Evolutionary conservation across 2,797 vertebrate species (phyloP).

Genomic region (Macropus fuliginosus): DNA sequence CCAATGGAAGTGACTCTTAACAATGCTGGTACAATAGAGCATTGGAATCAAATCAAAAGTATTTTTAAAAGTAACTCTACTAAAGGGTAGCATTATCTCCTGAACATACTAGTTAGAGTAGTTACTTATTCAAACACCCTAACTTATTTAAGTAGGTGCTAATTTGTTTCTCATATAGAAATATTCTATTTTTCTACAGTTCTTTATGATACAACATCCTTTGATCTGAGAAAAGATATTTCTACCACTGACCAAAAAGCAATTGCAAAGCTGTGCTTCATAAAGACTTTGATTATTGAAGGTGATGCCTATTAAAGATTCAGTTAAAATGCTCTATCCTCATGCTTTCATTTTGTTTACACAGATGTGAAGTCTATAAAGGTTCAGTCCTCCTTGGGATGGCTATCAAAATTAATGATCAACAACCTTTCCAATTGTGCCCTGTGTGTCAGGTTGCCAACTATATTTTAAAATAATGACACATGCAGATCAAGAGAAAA

Average conservation of each 20-base stretch:
- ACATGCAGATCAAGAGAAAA: neutral
- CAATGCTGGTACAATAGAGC: neutral
- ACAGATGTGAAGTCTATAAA: neutral
- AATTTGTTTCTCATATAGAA: neutral
- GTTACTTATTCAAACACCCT: neutral
- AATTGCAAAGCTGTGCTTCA: neutral
- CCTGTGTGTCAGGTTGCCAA: neutral
- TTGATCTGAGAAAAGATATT: neutral
- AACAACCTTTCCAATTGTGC: neutral
- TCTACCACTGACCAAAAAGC: neutral
- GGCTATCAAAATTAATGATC: neutral
- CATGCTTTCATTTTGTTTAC: neutral
- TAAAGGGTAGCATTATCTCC: neutral
- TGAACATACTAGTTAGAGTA: neutral
- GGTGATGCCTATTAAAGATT: too few species aligned
- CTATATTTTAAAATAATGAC: conserved; percentile 27
- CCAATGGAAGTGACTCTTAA: neutral
- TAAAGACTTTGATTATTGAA: neutral
- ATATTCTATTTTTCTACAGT: neutral
- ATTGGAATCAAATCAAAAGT: neutral
- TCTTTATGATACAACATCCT: neutral
- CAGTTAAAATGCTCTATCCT: neutral
- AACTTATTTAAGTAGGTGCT: neutral
- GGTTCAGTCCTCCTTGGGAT: neutral
- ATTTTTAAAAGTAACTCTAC: neutral